Conservation (phyloP, 1,140 invertebrate genomes). For the Heliothis subflexa region DNA sequence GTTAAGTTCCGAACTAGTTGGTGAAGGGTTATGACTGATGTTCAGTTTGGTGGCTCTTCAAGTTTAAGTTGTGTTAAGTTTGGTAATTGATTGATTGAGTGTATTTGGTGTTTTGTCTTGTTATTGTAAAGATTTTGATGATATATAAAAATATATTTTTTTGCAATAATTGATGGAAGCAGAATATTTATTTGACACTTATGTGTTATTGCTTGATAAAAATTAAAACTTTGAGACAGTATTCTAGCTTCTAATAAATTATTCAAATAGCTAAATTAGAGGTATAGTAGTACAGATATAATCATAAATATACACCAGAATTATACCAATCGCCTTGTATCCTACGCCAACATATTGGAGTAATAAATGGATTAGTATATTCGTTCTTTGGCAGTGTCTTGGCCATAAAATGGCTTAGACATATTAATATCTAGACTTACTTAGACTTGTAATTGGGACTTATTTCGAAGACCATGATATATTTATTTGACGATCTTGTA, state of each 20-base stretch:
- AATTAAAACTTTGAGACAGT: too few species aligned
- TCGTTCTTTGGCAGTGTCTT: slow-evolving; percentile 15
- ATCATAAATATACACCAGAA: neutral
- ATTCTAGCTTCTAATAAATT: too few species aligned
- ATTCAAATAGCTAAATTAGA: too few species aligned
- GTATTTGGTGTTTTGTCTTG: neutral
- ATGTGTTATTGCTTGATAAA: too few species aligned
- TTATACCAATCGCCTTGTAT: neutral
- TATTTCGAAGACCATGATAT: neutral
- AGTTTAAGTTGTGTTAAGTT: slow-evolving; percentile 8
- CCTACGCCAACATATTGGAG: neutral
- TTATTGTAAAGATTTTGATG: too few species aligned
- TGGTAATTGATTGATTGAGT: slow-evolving; percentile 5
- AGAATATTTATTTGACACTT: too few species aligned
- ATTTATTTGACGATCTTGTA: too few species aligned
- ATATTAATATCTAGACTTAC: neutral
- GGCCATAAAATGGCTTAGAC: neutral
- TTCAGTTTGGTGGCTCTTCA: neutral
- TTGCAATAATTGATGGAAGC: too few species aligned
- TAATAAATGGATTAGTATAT: slow-evolving; percentile 13
- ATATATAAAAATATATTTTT: too few species aligned
- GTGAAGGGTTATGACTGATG: slow-evolving; percentile 45
- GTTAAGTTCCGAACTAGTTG: slow-evolving; percentile 54
- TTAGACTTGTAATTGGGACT: neutral
- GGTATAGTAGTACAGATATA: too few species aligned